Evolutionary conservation across 2,888 invertebrate species (phyloP).

Genomic region (Drosophila neonasuta): DNA sequence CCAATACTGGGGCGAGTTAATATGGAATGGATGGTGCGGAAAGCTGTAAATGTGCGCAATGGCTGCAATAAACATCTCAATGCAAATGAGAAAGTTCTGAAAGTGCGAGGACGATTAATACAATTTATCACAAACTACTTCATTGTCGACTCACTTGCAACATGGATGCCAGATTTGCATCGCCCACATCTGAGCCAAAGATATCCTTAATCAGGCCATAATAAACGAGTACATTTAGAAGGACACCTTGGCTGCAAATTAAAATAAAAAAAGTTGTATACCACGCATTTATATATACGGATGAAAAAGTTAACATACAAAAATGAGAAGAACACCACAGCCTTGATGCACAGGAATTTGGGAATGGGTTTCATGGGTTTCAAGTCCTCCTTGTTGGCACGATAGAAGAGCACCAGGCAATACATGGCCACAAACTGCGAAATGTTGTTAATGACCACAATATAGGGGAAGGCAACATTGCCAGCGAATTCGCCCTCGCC

Average conservation of each 20-base stretch:
- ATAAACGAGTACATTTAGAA: constrained; percentile 93
- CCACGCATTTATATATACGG: neutral
- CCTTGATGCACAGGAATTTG: constrained; percentile 98
- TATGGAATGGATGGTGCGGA: constrained; percentile 93
- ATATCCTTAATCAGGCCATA: constrained; percentile 90
- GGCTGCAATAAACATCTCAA: constrained; percentile 98
- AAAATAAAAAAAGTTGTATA: neutral
- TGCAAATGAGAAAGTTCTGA: constrained; percentile 97
- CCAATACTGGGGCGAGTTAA: constrained; percentile 84
- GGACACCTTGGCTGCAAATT: constrained; percentile 91
- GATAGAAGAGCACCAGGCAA: constrained; percentile 95
- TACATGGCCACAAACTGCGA: constrained; percentile 99
- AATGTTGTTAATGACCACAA: constrained; percentile 93
- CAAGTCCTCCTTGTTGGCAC: constrained; percentile 91
- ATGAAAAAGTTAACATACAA: constrained; percentile 88
- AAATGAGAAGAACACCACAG: constrained; percentile 98
- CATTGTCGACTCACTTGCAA: constrained; percentile 86
- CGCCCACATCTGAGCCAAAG: constrained; percentile 87
- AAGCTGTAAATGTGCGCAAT: constrained; percentile 98
- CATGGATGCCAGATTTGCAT: constrained; percentile 90
- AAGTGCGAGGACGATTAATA: neutral
- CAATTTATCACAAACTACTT: neutral
- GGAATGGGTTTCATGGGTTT: constrained; percentile 96
- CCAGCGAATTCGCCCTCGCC: constrained; percentile 95
- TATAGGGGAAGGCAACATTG: constrained; percentile 93